Conservation (phyloP, 1,140 invertebrate genomes). For the Gerris buenoi region DNA sequence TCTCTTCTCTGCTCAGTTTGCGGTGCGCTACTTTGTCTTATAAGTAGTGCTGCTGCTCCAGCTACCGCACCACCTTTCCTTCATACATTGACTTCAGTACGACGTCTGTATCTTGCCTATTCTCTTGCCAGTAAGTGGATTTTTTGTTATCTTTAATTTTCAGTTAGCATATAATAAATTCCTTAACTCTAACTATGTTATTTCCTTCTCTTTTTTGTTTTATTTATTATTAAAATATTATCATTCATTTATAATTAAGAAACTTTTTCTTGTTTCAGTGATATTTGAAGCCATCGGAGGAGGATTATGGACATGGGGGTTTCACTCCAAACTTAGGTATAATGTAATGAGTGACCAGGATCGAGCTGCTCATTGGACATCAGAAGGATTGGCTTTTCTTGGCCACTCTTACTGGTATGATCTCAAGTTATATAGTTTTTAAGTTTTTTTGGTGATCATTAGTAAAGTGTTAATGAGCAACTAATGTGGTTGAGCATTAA, state of each 20-base stretch:
- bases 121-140: neutral
- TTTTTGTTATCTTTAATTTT: no score
- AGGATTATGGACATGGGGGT: slow-evolving; percentile 58
- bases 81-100: neutral
- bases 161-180: no score
- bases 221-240: no score
- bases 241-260: no score
- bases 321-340: slow-evolving; percentile 50
- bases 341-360: slow-evolving; percentile 66
- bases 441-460: no score
- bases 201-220: no score
- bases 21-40: neutral
- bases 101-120: neutral
- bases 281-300: slow-evolving; percentile 49
- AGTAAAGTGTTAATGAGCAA: no score
- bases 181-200: no score
- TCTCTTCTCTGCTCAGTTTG: neutral
- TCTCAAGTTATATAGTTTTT: no score
- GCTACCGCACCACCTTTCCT: neutral
- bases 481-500: no score
- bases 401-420: slow-evolving; percentile 69
- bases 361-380: slow-evolving; percentile 49
- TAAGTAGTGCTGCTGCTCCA: neutral
- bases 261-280: slow-evolving; percentile 39
- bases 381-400: slow-evolving; percentile 46